Evolutionary conservation across 2,888 invertebrate genomes (phyloP).

Genomic region (Melinaea menophilus): DNA sequence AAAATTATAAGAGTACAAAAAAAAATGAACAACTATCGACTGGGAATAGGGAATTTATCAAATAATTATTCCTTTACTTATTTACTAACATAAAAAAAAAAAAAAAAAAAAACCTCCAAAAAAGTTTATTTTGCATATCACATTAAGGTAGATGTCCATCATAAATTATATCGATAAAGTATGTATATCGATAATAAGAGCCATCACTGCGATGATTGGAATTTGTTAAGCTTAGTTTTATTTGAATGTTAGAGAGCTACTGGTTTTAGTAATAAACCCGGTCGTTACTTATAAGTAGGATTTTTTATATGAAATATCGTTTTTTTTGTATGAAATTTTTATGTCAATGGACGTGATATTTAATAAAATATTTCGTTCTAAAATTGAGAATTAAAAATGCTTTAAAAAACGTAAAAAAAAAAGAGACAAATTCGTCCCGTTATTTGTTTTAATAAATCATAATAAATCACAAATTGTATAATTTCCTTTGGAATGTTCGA

Average conservation of each 20-base stretch:
- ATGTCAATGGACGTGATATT: not conserved
- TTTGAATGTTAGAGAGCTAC: conserved; percentile 3
- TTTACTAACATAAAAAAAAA: no score
- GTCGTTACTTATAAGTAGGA: conserved; percentile 2
- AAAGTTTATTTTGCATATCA: no score
- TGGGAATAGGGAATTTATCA: no score
- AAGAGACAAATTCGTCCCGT: conserved; percentile 2
- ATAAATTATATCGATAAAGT: conserved; percentile 4
- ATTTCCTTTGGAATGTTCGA: conserved; percentile 59
- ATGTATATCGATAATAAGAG: conserved; percentile 2
- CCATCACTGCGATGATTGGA: conserved; percentile 4
- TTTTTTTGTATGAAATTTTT: not conserved
- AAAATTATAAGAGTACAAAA: no score
- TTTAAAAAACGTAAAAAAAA: not conserved
- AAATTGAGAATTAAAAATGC: not conserved
- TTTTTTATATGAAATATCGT: not conserved
- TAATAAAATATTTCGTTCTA: no score
- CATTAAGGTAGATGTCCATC: not conserved
- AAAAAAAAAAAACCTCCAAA: no score
- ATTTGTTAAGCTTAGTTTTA: conserved; percentile 7
- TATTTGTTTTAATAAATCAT: conserved; percentile 7
- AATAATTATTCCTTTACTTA: no score
- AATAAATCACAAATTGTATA: not conserved
- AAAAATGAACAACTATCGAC: no score
- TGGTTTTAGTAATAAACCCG: conserved; percentile 7